Conservation (phyloP, 1,140 invertebrate species). For the Bilobella aurantiaca region DNA sequence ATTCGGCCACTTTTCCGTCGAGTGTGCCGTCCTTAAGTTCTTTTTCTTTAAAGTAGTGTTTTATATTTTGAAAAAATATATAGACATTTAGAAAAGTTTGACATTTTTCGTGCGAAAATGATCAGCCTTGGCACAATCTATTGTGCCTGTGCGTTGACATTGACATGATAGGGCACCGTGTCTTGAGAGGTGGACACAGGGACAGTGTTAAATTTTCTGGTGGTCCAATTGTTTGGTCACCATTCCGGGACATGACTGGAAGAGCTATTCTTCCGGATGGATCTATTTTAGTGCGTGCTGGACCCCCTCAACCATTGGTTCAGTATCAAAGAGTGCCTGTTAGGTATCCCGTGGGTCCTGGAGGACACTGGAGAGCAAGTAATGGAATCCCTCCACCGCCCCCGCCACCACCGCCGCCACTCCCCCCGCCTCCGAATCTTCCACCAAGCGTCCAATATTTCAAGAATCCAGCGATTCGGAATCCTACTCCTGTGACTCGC, state of each 20-base stretch:
- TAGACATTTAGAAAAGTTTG: too few species aligned
- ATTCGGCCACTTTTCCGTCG: too few species aligned
- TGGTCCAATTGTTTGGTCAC: not conserved
- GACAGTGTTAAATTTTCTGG: not conserved
- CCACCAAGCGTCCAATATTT: not conserved
- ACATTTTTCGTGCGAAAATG: too few species aligned
- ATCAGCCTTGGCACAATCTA: not conserved
- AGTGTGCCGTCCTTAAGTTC: too few species aligned
- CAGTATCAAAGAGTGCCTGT: not conserved
- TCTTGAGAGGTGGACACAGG: not conserved
- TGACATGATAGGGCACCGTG: not conserved
- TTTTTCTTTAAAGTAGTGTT: too few species aligned
- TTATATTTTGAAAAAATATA: too few species aligned
- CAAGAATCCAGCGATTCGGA: not conserved
- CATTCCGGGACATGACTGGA: not conserved
- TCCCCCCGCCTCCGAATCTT: not conserved
- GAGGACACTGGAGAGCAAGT: not conserved
- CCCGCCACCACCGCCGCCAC: conserved; percentile 14
- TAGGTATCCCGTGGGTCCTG: too few species aligned
- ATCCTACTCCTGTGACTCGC: too few species aligned
- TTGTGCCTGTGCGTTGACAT: too few species aligned
- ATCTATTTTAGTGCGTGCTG: not conserved
- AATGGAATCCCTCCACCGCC: not conserved
- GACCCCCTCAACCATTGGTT: not conserved
- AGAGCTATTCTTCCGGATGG: not conserved